Evolutionary conservation across 2,888 invertebrate species (phyloP).

Genomic region (Myopa tessellatipennis): DNA sequence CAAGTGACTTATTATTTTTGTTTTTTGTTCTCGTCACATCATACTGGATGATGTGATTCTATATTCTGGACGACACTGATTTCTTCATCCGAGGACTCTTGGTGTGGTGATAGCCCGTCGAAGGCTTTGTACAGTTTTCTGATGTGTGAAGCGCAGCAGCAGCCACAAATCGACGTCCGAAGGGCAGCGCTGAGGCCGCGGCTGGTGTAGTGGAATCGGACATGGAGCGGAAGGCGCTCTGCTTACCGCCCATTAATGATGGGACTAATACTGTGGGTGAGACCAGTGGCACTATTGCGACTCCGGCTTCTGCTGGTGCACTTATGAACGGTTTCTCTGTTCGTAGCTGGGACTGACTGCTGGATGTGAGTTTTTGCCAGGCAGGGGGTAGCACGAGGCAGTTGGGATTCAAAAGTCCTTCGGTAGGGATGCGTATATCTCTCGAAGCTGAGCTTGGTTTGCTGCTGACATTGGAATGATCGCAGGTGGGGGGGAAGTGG

Average conservation of each 20-base stretch:
- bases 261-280: slow-evolving; percentile 69
- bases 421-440: slow-evolving; percentile 44
- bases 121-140: not conserved
- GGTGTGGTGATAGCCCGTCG: not conserved
- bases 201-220: slow-evolving; percentile 68
- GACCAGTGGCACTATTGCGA: too few relatives aligned
- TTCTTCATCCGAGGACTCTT: slow-evolving; percentile 71
- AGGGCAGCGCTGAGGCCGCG: slow-evolving; percentile 70
- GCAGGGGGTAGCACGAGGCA: not conserved
- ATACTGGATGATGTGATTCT: too few relatives aligned
- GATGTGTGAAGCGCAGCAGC: slow-evolving; percentile 36
- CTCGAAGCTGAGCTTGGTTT: slow-evolving; percentile 18
- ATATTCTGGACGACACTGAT: slow-evolving; percentile 83
- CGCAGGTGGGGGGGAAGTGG: slow-evolving; percentile 9
- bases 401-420: slow-evolving; percentile 24
- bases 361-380: slow-evolving; percentile 46
- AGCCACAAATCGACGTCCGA: slow-evolving; percentile 61
- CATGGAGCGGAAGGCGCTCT: slow-evolving; percentile 79
- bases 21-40: too few relatives aligned
- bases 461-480: slow-evolving; percentile 33
- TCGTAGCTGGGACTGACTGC: slow-evolving; percentile 56
- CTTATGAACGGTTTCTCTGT: slow-evolving; percentile 56
- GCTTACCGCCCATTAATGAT: slow-evolving; percentile 87
- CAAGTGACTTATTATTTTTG: not conserved
- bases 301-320: slow-evolving; percentile 47